Evolutionary conservation across 2,888 invertebrate species (phyloP).

Genomic region (Phortica okadai): DNA sequence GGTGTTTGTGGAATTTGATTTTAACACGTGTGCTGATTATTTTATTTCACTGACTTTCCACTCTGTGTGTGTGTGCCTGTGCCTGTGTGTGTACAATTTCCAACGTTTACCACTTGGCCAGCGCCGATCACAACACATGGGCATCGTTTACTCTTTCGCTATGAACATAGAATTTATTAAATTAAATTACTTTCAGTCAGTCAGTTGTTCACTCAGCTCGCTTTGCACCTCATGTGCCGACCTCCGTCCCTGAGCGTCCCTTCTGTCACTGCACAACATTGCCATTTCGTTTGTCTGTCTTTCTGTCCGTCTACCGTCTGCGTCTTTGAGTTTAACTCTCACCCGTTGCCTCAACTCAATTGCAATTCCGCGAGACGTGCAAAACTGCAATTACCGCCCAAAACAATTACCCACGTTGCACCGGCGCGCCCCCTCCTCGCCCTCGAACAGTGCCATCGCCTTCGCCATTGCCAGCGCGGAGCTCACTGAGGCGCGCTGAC

Average conservation of each 20-base stretch:
- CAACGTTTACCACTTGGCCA: background rate
- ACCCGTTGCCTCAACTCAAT: background rate
- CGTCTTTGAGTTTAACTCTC: no score
- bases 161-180: constrained; percentile 9
- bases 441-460: background rate
- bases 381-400: constrained; percentile 46
- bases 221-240: background rate
- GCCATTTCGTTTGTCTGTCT: no score
- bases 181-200: background rate
- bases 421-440: background rate
- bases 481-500: no score
- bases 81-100: background rate
- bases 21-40: constrained; percentile 64
- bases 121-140: background rate
- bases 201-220: background rate
- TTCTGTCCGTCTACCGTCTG: no score
- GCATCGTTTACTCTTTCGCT: background rate
- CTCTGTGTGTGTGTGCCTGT: background rate
- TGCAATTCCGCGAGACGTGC: background rate
- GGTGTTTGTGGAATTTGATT: constrained; percentile 74
- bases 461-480: background rate
- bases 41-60: constrained; percentile 16
- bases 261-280: background rate
- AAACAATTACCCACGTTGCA: constrained; percentile 22
- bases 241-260: background rate